These are phyloP conservation scores for Pipistrellus nathusii DNA, from an alignment of 2,797 vertebrate genomes.

Conservation along the genomic window DNA sequence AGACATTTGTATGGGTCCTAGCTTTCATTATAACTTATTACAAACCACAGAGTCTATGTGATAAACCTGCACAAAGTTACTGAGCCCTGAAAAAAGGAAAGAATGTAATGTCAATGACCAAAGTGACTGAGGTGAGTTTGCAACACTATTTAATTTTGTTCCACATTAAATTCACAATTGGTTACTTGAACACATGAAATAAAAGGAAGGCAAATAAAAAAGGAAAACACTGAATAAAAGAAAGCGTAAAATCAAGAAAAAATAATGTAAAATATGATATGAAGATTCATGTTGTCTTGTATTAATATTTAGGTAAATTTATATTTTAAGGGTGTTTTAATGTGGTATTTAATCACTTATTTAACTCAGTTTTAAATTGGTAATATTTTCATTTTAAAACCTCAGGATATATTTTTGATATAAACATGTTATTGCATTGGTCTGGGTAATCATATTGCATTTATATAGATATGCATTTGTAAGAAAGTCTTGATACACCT, in stretches of 20 bases:
- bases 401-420: background rate
- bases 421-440: background rate
- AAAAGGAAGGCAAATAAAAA: background rate
- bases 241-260: background rate
- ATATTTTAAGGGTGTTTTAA: background rate
- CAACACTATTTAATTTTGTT: background rate
- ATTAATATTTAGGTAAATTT: background rate
- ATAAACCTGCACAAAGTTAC: too few species aligned
- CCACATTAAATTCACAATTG: background rate
- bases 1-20: background rate
- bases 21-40: background rate
- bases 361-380: constrained; percentile 14
- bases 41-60: background rate
- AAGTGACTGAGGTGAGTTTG: background rate
- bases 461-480: constrained; percentile 25
- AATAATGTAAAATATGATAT: background rate
- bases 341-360: background rate
- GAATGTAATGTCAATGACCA: background rate
- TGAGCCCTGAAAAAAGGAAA: background rate
- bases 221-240: background rate
- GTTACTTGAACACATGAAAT: background rate
- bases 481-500: constrained; percentile 4
- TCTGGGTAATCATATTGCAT: constrained; percentile 49
- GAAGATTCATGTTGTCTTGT: background rate
- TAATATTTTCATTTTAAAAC: constrained; percentile 26